Evolutionary conservation across 1,140 invertebrate species (phyloP).

Genomic region (Brachystomella parvula): DNA sequence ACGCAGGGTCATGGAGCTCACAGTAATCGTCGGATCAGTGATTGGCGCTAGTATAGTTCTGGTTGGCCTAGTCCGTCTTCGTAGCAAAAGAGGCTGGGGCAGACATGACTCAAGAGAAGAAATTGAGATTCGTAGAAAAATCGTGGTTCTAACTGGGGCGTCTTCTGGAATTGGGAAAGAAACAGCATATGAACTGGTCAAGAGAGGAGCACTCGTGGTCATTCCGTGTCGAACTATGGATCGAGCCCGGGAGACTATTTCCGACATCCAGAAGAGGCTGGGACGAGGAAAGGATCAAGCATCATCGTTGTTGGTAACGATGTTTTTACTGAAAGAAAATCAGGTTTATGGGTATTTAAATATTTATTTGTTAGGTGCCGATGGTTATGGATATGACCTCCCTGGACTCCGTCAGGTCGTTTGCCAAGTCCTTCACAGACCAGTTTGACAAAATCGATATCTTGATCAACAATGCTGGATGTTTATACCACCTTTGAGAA

Average conservation of each 20-base stretch:
- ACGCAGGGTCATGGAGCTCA: background rate
- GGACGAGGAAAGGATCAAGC: background rate
- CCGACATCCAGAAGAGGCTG: background rate
- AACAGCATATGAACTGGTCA: background rate
- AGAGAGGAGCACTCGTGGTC: slow-evolving; percentile 6
- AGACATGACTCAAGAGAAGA: background rate
- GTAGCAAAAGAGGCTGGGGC: background rate
- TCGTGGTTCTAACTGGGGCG: slow-evolving; percentile 11
- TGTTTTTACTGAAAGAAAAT: background rate
- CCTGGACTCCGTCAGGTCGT: background rate
- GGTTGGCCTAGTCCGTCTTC: background rate
- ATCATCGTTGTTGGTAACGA: no score
- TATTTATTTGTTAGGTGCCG: background rate
- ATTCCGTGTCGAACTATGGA: background rate
- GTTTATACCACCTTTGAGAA: background rate
- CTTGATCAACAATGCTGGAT: slow-evolving; percentile 44
- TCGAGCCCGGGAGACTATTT: background rate
- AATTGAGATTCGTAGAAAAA: background rate
- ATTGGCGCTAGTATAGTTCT: background rate
- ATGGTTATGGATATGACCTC: background rate
- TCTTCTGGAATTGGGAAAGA: slow-evolving; percentile 1
- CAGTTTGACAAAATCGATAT: background rate
- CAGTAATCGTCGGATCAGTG: background rate
- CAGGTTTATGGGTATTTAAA: background rate
- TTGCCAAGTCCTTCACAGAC: background rate